phyloP scores from a whole-genome alignment of 2,888 invertebrate genomes.

The Morpho deidamia region DNA sequence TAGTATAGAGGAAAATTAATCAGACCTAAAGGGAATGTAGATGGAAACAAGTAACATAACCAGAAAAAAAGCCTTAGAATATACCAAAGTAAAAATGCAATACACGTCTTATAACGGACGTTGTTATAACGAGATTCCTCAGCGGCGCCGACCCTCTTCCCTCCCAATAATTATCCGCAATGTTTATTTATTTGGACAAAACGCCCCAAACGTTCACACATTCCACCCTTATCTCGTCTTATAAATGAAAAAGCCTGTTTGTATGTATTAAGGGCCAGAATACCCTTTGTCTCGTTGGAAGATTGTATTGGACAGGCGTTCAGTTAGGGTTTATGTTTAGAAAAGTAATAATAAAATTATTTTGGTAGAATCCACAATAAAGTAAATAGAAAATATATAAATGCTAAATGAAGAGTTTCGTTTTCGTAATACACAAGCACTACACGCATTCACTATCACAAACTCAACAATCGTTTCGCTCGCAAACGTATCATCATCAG shows the following conservation, averaged over 20 bases:
- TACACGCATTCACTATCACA: too few relatives aligned
- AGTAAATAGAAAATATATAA: too few relatives aligned
- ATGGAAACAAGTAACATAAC: too few relatives aligned
- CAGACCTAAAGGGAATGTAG: too few relatives aligned
- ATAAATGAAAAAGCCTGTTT: conserved; percentile 9
- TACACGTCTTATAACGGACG: conserved; percentile 15
- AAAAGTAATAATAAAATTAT: not conserved
- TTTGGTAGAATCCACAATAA: not conserved
- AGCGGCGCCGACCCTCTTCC: conserved; percentile 27
- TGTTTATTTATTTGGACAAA: conserved; percentile 64
- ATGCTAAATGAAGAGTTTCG: too few relatives aligned
- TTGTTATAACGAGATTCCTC: conserved; percentile 14
- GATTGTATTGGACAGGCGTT: conserved; percentile 10
- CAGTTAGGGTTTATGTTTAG: not conserved
- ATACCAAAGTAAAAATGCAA: not conserved
- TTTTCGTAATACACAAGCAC: too few relatives aligned
- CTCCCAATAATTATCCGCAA: conserved; percentile 59
- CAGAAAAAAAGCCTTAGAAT: too few relatives aligned
- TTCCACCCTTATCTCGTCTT: conserved; percentile 41
- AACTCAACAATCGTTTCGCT: too few relatives aligned
- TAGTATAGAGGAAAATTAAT: too few relatives aligned
- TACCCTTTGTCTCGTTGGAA: conserved; percentile 8
- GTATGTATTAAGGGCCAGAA: conserved; percentile 1
- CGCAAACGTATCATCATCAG: too few relatives aligned
- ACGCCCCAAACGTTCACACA: conserved; percentile 52